Evolutionary conservation across 92 coral and sea anemone genomes (phyloP).

Genomic region (Pocillopora grandis): DNA sequence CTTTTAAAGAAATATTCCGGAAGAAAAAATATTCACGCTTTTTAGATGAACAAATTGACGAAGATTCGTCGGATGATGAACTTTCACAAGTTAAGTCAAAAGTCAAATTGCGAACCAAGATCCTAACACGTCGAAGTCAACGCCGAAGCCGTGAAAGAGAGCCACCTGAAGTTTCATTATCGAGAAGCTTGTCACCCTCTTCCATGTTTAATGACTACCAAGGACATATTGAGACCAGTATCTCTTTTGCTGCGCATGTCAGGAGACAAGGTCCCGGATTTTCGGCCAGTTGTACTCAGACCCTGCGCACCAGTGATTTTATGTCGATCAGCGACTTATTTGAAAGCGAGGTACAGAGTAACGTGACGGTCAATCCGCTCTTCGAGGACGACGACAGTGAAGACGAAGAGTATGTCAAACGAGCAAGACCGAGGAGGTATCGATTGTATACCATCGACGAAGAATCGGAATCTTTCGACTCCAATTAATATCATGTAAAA

Average conservation of each 20-base stretch:
- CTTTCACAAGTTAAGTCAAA: background rate
- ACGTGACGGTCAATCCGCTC: slow-evolving; percentile 77
- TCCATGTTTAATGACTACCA: slow-evolving; percentile 14
- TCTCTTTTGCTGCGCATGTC: slow-evolving; percentile 82
- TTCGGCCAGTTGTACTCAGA: slow-evolving; percentile 56
- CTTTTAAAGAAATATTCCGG: slow-evolving; percentile 11
- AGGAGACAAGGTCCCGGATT: slow-evolving; percentile 72
- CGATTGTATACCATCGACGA: slow-evolving; percentile 82
- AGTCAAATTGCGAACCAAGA: slow-evolving; percentile 49
- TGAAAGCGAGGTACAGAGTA: slow-evolving; percentile 57
- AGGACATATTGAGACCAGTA: slow-evolving; percentile 57
- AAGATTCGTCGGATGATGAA: slow-evolving; percentile 5
- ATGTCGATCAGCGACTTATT: slow-evolving; percentile 28
- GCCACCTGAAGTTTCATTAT: background rate
- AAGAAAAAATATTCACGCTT: slow-evolving; percentile 9
- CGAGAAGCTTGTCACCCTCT: background rate
- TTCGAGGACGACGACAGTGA: slow-evolving; percentile 71
- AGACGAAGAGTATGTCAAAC: background rate
- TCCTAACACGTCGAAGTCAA: slow-evolving; percentile 38
- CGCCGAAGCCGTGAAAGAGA: slow-evolving; percentile 16
- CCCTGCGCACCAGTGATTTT: slow-evolving; percentile 49
- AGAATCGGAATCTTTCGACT: slow-evolving; percentile 63
- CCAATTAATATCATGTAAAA: background rate
- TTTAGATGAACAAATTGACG: background rate
- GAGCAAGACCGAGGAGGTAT: slow-evolving; percentile 39